Percentiles rank a stretch among this genome's conserved stretches.
Conservation (phyloP, 2,113 vertebrate species). For the Rutilus rutilus region DNA sequence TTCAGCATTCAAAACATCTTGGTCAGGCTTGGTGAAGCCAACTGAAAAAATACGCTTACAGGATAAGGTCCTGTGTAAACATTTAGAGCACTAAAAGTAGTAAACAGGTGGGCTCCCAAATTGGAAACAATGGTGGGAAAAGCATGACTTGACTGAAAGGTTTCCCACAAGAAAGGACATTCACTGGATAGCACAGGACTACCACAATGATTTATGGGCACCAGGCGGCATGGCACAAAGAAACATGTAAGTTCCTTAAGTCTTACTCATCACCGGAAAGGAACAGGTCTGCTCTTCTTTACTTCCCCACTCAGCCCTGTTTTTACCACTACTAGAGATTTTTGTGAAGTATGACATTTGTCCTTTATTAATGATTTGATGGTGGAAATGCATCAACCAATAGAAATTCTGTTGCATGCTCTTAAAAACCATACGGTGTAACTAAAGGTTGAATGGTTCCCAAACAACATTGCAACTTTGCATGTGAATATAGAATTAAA, state of each 20-base stretch:
- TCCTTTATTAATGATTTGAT: constrained; percentile 67
- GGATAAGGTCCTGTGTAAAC: constrained; percentile 51
- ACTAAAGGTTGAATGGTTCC: neutral
- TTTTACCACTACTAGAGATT: constrained; percentile 60
- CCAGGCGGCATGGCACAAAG: constrained; percentile 25
- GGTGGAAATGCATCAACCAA: constrained; percentile 30
- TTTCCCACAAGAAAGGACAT: constrained; percentile 41
- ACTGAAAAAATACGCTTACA: constrained; percentile 45
- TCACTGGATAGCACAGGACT: constrained; percentile 6
- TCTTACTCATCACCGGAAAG: constrained; percentile 30
- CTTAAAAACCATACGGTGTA: neutral
- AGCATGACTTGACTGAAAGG: constrained; percentile 37
- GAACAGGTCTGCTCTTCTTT: neutral
- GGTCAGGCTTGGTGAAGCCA: constrained; percentile 46
- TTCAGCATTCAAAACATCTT: constrained; percentile 8
- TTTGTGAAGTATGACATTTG: constrained; percentile 55
- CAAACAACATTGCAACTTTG: neutral
- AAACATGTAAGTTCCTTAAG: constrained; percentile 25
- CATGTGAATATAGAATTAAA: neutral
- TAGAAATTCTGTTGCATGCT: neutral
- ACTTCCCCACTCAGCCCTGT: neutral
- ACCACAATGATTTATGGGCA: constrained; percentile 47
- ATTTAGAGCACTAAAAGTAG: constrained; percentile 37
- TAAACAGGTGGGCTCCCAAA: constrained; percentile 57
- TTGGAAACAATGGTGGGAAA: constrained; percentile 53